Conservation (phyloP, 2,888 invertebrate species). For the Sesia apiformis region DNA sequence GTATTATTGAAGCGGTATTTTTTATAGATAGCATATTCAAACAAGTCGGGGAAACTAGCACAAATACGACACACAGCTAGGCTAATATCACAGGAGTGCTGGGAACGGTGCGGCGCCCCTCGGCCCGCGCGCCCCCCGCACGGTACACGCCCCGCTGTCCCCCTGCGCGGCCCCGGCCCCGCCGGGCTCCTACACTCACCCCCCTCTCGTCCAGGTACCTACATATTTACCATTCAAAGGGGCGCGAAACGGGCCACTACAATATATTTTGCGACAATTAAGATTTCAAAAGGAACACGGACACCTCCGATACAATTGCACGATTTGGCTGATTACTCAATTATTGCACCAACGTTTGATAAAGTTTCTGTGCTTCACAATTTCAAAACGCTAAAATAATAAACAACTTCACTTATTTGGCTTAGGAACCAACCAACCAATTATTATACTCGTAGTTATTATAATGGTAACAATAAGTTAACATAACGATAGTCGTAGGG, state of each 20-base stretch:
- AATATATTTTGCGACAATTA: conserved; percentile 70
- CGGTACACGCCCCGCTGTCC: conserved; percentile 14
- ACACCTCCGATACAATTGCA: conserved; percentile 41
- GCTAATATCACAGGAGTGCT: conserved; percentile 74
- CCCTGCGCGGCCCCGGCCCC: conserved; percentile 13
- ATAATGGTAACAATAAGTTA: conserved; percentile 61
- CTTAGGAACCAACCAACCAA: neutral
- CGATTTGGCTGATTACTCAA: conserved; percentile 28
- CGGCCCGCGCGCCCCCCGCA: conserved; percentile 17
- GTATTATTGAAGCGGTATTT: conserved; percentile 30
- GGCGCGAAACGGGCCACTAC: conserved; percentile 56
- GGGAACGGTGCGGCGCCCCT: conserved; percentile 60
- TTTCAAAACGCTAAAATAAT: neutral
- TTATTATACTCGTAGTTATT: conserved; percentile 1
- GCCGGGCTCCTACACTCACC: conserved; percentile 4
- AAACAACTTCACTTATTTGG: neutral
- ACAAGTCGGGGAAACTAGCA: conserved; percentile 66
- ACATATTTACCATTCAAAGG: conserved; percentile 69
- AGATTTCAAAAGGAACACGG: conserved; percentile 59
- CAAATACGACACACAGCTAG: conserved; percentile 72
- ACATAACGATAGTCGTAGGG: conserved; percentile 29
- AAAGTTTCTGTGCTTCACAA: neutral
- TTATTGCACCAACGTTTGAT: conserved; percentile 23
- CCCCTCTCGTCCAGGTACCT: conserved; percentile 37
- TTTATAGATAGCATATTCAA: conserved; percentile 60